These are phyloP conservation scores for Listrodromus nycthemerus DNA, from an alignment of 2,888 invertebrate genomes.

Conservation along the genomic window DNA sequence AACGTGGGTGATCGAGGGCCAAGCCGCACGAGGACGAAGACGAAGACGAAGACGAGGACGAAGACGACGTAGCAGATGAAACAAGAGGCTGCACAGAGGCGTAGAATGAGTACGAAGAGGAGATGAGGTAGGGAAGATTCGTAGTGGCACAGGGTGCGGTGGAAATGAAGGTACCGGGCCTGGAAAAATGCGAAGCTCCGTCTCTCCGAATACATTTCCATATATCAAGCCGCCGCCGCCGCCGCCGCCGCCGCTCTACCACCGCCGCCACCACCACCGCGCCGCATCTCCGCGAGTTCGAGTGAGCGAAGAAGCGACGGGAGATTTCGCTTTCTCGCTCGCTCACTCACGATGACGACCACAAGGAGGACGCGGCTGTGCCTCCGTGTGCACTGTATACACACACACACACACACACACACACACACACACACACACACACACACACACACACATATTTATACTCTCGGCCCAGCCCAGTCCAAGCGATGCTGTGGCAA, in stretches of 20 bases:
- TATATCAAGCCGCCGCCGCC: slow-evolving; percentile 80
- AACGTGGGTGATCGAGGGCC: slow-evolving; percentile 80
- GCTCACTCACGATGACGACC: slow-evolving; percentile 63
- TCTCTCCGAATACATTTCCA: slow-evolving; percentile 85
- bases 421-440: too few species aligned
- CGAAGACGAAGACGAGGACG: slow-evolving; percentile 29
- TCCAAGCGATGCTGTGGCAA: slow-evolving; percentile 31
- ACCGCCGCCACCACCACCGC: slow-evolving; percentile 67
- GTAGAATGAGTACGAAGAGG: slow-evolving; percentile 38
- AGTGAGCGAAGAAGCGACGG: slow-evolving; percentile 69
- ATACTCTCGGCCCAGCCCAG: slow-evolving; percentile 37
- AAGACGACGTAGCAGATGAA: slow-evolving; percentile 46
- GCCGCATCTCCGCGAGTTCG: slow-evolving; percentile 73
- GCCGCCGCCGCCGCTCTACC: background rate
- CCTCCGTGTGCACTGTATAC: slow-evolving; percentile 51
- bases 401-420: too few species aligned
- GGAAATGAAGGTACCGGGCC: slow-evolving; percentile 80
- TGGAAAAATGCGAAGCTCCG: slow-evolving; percentile 83
- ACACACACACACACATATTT: too few species aligned
- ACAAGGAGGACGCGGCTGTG: slow-evolving; percentile 55
- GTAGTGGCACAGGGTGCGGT: slow-evolving; percentile 71
- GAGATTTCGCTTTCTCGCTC: slow-evolving; percentile 1
- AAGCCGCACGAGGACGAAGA: slow-evolving; percentile 58
- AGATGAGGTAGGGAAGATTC: slow-evolving; percentile 70
- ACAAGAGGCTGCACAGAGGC: slow-evolving; percentile 34